Evolutionary conservation across 2,113 vertebrate species (phyloP).

Genomic region (Dasyprocta punctata): DNA sequence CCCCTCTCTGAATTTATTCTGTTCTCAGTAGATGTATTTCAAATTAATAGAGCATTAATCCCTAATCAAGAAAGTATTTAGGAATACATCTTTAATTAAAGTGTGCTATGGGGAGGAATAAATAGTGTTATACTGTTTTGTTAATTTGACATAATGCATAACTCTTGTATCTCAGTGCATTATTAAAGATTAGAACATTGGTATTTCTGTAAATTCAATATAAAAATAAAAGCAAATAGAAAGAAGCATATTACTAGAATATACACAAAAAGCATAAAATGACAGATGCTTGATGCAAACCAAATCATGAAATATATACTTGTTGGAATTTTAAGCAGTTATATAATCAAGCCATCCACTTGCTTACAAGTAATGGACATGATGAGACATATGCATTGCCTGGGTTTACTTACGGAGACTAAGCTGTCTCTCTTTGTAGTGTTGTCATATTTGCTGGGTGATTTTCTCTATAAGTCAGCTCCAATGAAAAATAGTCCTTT

Average conservation of each 20-base stretch:
- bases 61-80: slow-evolving; percentile 84
- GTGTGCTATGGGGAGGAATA: slow-evolving; percentile 83
- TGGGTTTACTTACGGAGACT: neutral
- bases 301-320: neutral
- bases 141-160: slow-evolving; percentile 79
- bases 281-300: slow-evolving; percentile 23
- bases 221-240: slow-evolving; percentile 61
- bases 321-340: neutral
- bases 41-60: slow-evolving; percentile 84
- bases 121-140: slow-evolving; percentile 76
- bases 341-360: slow-evolving; percentile 2
- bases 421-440: neutral
- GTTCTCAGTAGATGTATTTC: slow-evolving; percentile 79
- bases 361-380: neutral
- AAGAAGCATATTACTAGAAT: slow-evolving; percentile 41
- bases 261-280: neutral
- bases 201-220: slow-evolving; percentile 29
- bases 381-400: neutral
- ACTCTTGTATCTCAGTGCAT: slow-evolving; percentile 50
- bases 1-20: slow-evolving; percentile 79
- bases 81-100: slow-evolving; percentile 85
- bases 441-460: neutral
- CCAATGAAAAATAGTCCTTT: neutral
- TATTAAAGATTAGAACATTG: slow-evolving; percentile 54
- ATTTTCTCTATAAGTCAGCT: neutral